These are phyloP conservation scores for Asbolus verrucosus DNA, from an alignment of 1,140 invertebrate species.

Conservation along the genomic window DNA sequence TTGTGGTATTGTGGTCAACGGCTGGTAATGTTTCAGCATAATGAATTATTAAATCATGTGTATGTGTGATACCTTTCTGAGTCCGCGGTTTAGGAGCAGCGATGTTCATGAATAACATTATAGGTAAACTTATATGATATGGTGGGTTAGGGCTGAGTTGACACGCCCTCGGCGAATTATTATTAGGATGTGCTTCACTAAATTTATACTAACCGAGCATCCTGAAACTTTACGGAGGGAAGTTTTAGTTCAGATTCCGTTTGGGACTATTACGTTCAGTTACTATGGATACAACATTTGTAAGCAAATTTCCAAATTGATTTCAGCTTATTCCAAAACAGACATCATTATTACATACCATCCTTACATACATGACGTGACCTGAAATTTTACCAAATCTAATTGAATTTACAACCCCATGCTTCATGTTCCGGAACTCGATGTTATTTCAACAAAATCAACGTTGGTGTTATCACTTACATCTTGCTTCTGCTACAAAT, in stretches of 20 bases:
- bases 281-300: constrained; percentile 39
- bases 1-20: not conserved
- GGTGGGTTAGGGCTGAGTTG: constrained; percentile 28
- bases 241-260: constrained; percentile 42
- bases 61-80: constrained; percentile 26
- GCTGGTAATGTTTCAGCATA: constrained; percentile 12
- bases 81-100: constrained; percentile 29
- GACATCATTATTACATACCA: constrained; percentile 35
- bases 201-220: constrained; percentile 41
- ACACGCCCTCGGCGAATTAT: constrained; percentile 35
- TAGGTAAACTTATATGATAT: constrained; percentile 34
- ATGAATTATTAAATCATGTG: constrained; percentile 31
- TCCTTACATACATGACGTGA: constrained; percentile 21
- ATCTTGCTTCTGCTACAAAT: constrained; percentile 13
- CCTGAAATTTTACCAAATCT: constrained; percentile 23
- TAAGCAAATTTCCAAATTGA: constrained; percentile 38
- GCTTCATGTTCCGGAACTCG: not conserved
- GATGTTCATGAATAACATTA: constrained; percentile 35
- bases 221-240: constrained; percentile 40
- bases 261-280: constrained; percentile 39
- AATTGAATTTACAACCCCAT: constrained; percentile 40
- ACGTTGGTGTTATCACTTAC: not conserved
- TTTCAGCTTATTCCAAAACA: constrained; percentile 31
- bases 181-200: constrained; percentile 39
- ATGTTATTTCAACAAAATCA: constrained; percentile 25